Percentiles rank a stretch among this genome's conserved stretches.
These are phyloP conservation scores for Penelope pileata DNA, from an alignment of 2,113 vertebrate species.

Conservation along the genomic window DNA sequence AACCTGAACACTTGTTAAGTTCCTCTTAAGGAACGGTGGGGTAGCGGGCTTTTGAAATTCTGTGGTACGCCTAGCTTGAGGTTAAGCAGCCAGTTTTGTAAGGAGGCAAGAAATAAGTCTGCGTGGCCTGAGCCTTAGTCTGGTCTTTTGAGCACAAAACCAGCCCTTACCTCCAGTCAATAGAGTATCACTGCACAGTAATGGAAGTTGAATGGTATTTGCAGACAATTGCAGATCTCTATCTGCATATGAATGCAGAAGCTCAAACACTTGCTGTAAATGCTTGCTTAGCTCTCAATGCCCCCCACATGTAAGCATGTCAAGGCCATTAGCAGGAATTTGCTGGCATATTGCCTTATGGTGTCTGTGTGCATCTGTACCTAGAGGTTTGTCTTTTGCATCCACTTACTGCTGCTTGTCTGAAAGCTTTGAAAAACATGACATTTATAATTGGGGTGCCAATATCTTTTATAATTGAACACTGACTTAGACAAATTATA, in stretches of 20 bases:
- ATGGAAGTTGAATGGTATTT: neutral
- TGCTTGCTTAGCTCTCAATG: neutral
- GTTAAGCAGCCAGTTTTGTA: neutral
- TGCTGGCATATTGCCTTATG: neutral
- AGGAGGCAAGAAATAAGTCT: neutral
- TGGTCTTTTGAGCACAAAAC: neutral
- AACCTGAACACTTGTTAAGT: neutral
- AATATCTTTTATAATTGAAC: neutral
- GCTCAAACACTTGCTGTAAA: neutral
- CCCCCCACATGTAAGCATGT: fast-evolving
- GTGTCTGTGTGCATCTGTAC: neutral
- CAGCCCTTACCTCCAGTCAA: fast-evolving
- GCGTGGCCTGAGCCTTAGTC: neutral
- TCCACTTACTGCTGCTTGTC: neutral
- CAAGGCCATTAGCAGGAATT: neutral
- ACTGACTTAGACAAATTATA: neutral
- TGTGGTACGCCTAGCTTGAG: neutral
- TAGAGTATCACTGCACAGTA: neutral
- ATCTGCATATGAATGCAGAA: neutral
- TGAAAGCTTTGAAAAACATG: neutral
- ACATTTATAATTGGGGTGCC: neutral
- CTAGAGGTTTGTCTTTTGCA: neutral
- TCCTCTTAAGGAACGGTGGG: neutral
- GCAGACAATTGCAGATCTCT: neutral
- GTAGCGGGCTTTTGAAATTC: neutral